Evolutionary conservation across 1,140 invertebrate genomes (phyloP), one percentile per base, ranked within the genome.

Genomic region (Camponotus floridanus): DNA sequence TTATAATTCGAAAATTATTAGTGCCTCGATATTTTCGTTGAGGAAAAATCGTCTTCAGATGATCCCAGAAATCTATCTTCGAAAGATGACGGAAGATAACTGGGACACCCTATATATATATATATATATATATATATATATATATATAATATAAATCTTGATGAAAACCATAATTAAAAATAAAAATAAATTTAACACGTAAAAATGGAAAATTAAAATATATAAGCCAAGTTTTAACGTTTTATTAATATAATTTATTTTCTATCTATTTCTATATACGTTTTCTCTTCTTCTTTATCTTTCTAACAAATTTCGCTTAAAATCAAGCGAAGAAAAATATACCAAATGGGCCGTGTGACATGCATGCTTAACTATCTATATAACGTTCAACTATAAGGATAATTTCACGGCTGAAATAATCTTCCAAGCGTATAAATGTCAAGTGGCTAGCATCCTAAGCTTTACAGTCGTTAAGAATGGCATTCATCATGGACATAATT

Each of bases 401-500:
- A 83, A 83, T 83, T 73, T 61, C 31, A 11, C 7, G 39, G 39
- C 18, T 5, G 13, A 42, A 8, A 74, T 73, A 73, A 73, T 83
- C 68, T 61, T 26, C 68, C 79, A 48, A 13, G 26, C 31, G 39
- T 48, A 48, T 83, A 48, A 83, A 48, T 51, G 68, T 83, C 68
- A 18, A 81, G 67, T 73, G 36, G 65, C 39, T 81, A 51, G 79
- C 39, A 73, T 48, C 11, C 55, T 68, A 55, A 73, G 68, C 33
- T 33, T 55, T 36, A 61, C 42, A 71, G 45, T 39, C 26, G 55
- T 86, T 86, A 78, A 65, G 48, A 51, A 67, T 76, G 48, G 55
- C 65, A 33, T 42, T 86, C 59, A 74, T 87, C 70, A 64, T 5
- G 45, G 7, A 48, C 57, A 8, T 87, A 87, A 87, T 78, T 84